Conservation (phyloP, 2,113 vertebrate species). For the Anguilla rostrata region DNA sequence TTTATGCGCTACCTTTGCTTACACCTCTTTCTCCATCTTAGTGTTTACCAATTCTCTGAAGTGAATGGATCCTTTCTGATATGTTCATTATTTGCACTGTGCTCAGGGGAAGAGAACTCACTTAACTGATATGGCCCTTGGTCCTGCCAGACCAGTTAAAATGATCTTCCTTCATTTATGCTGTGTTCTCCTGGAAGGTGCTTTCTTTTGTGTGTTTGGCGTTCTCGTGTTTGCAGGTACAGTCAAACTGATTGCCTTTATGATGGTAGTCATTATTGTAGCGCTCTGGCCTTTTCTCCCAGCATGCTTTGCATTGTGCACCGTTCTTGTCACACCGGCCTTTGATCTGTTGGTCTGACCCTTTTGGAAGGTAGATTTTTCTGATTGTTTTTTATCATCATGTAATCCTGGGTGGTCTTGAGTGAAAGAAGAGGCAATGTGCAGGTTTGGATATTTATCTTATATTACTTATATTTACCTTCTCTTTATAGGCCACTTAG, state of each 20-base stretch:
- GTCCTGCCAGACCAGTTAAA: not conserved
- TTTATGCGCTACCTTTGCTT: no score
- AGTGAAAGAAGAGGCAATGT: not conserved
- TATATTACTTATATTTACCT: not conserved
- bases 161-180: not conserved
- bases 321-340: not conserved
- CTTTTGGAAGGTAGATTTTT: not conserved
- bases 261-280: not conserved
- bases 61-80: no score
- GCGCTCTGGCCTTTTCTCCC: not conserved
- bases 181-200: not conserved
- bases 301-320: not conserved
- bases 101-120: not conserved
- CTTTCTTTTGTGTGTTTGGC: not conserved
- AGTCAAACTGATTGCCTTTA: no score
- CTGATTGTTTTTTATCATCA: not conserved
- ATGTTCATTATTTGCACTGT: no score
- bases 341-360: not conserved
- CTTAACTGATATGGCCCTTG: not conserved
- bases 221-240: no score
- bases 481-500: not conserved
- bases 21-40: no score
- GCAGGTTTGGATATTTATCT: not conserved
- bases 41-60: no score
- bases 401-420: not conserved